phyloP scores from a whole-genome alignment of 2,888 invertebrate species.

The Unio pictorum region DNA sequence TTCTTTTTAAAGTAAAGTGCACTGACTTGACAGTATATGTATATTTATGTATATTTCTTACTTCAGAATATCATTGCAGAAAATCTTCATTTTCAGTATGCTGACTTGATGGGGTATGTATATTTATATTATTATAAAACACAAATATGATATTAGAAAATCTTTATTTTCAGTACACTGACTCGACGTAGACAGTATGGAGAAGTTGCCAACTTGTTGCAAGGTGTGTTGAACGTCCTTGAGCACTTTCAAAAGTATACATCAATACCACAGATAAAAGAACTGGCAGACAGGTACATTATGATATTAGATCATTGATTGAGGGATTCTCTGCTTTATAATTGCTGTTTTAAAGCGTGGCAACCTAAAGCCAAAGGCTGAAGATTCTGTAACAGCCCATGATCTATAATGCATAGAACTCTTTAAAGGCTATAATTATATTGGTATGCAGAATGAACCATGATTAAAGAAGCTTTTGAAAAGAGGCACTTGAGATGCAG shows the following conservation, averaged over 20 bases:
- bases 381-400: no score
- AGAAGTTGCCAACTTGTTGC: constrained; percentile 92
- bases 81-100: constrained; percentile 69
- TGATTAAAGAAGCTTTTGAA: no score
- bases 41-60: no score
- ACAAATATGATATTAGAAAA: neutral
- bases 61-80: neutral
- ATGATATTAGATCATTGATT: neutral
- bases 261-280: constrained; percentile 91
- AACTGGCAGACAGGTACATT: constrained; percentile 82
- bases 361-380: no score
- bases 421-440: no score
- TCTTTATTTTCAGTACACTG: constrained; percentile 74
- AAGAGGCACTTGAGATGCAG: no score
- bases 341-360: neutral
- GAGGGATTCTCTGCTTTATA: neutral
- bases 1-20: no score
- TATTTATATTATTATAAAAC: no score
- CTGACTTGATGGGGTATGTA: constrained; percentile 78
- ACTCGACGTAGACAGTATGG: constrained; percentile 91
- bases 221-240: constrained; percentile 96
- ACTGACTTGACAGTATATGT: no score
- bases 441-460: no score
- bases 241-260: constrained; percentile 93
- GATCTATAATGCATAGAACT: no score